Base-by-base conservation (phyloP, 2,113 vertebrate species). In the Poecile atricapillus region DNA sequence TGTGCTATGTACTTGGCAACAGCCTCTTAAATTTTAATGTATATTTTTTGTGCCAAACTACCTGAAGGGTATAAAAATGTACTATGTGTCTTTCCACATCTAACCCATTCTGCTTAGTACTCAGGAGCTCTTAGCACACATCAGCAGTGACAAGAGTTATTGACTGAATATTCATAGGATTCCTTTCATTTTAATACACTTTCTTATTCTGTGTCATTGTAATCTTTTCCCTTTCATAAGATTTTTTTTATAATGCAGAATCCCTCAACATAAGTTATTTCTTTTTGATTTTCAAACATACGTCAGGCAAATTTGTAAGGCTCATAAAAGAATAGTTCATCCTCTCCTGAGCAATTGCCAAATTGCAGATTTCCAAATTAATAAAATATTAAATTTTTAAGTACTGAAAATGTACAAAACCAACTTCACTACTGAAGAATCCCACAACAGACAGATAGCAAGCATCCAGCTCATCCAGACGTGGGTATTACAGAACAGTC, bases 341-440 rank as follows among this genome's bases (percentile, higher is more conserved):
- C 37, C 67, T 94, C 73, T 92, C 84, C 43, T 73, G 53, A 78
- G 56, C 10, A 81, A 70, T 41, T 92, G 33, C 28, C 39, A 94
- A 58, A 77, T 59, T 67, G 56, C 19, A 90, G 62, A 67, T 83
- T 90, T 88, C 68, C 37, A 87, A 39, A 64, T 93, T 18, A 95
- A 95, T 87, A 84, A 96, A 96, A 87, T 64, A 92, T 92, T 77
- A 11, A 9, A 62, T 67, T 83, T 89, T 93, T 89, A 79, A 87
- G 41, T 89, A 67, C 15, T 59, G 53, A 87, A 83, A 89, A 63
- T 78, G 81, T 71, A 46, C 16, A 63, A 79, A 89, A 17, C 1
- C 37, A 79, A 4, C 9, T 18, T 55, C 41, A 46, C 7, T 73
- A 43, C 23, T 94, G 68, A 80, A 62, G 50, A 60, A 62, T 59